Conservation (phyloP, 2,797 vertebrate genomes). For the Helicolenus hilgendorfi region DNA sequence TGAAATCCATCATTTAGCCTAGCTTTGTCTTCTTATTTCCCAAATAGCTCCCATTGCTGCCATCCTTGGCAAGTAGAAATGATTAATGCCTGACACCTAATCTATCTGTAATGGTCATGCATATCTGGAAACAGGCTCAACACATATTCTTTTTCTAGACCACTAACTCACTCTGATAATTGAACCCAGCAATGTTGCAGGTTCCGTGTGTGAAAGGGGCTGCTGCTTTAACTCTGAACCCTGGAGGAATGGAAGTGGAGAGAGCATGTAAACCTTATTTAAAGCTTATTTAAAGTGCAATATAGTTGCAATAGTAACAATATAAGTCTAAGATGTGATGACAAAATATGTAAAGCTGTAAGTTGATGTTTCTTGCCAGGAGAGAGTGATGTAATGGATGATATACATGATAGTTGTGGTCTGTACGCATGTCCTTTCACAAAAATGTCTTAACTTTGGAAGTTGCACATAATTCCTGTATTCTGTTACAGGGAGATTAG, state of each 20-base stretch:
- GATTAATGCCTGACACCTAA: background rate
- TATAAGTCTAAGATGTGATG: background rate
- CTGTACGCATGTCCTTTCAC: background rate
- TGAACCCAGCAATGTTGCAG: background rate
- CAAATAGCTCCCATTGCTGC: background rate
- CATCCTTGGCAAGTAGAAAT: background rate
- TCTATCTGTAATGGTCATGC: background rate
- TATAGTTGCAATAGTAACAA: background rate
- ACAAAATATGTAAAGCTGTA: background rate
- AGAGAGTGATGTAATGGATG: background rate
- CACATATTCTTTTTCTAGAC: background rate
- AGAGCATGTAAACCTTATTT: constrained; percentile 64
- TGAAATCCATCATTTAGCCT: background rate
- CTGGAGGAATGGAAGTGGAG: constrained; percentile 69
- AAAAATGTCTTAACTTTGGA: background rate
- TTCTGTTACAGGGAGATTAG: background rate
- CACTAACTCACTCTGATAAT: background rate
- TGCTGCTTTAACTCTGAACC: constrained; percentile 31
- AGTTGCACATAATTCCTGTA: background rate
- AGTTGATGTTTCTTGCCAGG: background rate
- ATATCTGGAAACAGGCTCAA: background rate
- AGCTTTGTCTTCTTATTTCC: background rate
- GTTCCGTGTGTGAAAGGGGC: background rate
- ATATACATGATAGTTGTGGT: background rate
- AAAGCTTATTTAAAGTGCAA: background rate